Percentiles rank a stretch among this genome's conserved stretches.
These are phyloP conservation scores for Clytia hemisphaerica DNA, from an alignment of 30 jellyfish, hydroid and myxozoan species.

Conservation along the genomic window DNA sequence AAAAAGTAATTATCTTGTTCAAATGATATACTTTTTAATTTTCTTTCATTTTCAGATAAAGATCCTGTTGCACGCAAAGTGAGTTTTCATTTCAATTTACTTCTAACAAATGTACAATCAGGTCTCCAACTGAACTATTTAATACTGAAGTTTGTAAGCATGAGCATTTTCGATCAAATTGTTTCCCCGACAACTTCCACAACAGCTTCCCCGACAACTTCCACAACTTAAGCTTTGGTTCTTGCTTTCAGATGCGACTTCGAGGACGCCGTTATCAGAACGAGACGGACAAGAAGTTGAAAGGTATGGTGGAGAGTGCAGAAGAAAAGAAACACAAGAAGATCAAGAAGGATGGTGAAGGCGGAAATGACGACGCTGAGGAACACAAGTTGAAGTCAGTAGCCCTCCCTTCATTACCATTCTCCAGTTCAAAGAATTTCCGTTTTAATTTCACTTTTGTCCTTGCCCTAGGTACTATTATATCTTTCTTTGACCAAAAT, in stretches of 20 bases:
- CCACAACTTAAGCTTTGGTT: no score
- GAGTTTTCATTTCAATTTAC: neutral
- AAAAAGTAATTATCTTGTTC: neutral
- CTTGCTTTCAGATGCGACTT: slow-evolving; percentile 58
- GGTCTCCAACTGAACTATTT: neutral
- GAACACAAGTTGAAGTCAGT: slow-evolving; percentile 21
- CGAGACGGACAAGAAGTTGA: slow-evolving; percentile 82
- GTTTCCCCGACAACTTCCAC: neutral
- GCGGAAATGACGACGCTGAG: slow-evolving; percentile 13
- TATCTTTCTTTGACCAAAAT: no score
- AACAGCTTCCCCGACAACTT: no score
- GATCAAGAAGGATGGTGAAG: slow-evolving; percentile 54
- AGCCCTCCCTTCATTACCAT: no score
- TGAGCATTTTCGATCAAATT: neutral
- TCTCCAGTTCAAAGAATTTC: no score
- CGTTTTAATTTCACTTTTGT: no score
- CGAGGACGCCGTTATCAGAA: slow-evolving; percentile 89
- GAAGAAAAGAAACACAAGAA: slow-evolving; percentile 89
- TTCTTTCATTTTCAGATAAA: slow-evolving; percentile 47
- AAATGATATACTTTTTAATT: neutral
- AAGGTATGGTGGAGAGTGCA: slow-evolving; percentile 98
- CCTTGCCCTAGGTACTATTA: no score
- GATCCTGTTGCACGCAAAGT: slow-evolving; percentile 99
- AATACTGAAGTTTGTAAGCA: neutral
- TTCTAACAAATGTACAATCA: neutral